Evolutionary conservation across 2,113 vertebrate genomes (phyloP).

Genomic region (Pipa parva): DNA sequence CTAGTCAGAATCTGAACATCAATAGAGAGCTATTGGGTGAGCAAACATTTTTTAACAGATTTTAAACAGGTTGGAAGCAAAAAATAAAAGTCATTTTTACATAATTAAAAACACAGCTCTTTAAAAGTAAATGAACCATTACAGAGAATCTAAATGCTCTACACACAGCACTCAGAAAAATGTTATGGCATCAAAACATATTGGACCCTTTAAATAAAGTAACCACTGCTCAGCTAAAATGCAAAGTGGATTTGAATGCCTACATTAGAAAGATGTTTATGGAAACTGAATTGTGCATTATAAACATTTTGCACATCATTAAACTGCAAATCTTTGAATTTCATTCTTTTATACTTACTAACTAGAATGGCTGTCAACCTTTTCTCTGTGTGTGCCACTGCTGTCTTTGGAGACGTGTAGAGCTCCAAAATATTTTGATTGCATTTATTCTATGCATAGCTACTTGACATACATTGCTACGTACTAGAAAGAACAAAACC

Average conservation of each 20-base stretch:
- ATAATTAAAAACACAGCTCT: constrained; percentile 28
- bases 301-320: constrained; percentile 14
- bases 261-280: constrained; percentile 3
- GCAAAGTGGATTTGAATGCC: constrained; percentile 3
- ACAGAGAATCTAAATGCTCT: constrained; percentile 11
- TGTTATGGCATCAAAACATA: constrained; percentile 20
- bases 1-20: constrained; percentile 4
- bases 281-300: constrained; percentile 3
- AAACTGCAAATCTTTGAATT: constrained; percentile 10
- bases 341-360: constrained; percentile 14
- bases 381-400: background rate
- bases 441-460: too few species aligned
- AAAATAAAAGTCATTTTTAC: constrained; percentile 15
- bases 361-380: background rate
- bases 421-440: too few species aligned
- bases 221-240: constrained; percentile 22
- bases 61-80: constrained; percentile 25
- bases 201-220: constrained; percentile 25
- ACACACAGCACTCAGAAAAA: background rate
- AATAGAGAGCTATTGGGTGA: constrained; percentile 19
- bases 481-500: too few species aligned
- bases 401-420: background rate
- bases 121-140: constrained; percentile 27
- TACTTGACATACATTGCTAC: too few species aligned
- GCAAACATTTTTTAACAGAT: constrained; percentile 25